Base-by-base conservation (phyloP, 2,888 invertebrate species). In the Rhopalosiphum nymphaeae region DNA sequence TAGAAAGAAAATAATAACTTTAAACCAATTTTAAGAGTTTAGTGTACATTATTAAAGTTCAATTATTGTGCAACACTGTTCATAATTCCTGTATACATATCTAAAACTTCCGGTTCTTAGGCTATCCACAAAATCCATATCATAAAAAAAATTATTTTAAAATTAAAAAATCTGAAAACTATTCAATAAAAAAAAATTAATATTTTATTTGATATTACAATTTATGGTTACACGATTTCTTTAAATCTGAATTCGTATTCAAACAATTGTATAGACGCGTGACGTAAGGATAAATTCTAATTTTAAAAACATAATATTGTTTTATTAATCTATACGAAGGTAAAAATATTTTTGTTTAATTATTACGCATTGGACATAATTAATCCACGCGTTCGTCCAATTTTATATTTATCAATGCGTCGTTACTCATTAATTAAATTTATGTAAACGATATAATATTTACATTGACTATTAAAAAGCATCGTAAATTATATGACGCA, bases 401-500 rank as follows among this genome's bases (percentile, higher is more conserved):
- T 88, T 88, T 88, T 36, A 53, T 36, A 53, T 21, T 88, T 53
- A 36, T 88, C n/a, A 89, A 36, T n/a, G 42, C 13, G 56, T 89
- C 56, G 56, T 89, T 36, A 78, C 1, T 78, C 36, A 78, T 78
- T 56, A 56, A 56, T 89, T 89, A 36, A 89, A 42, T 57, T 56
- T 89, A 56, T 56, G 36, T 89, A 89, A 57, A 89, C 57, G 26
- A 25, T 89, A 42, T 29, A 49, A n/a, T 53, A 88, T 88, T 88
- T 88, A 85, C 36, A 49, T 36, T 44, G 42, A 26, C 78, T 44
- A 85, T 85, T 85, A 42, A 53, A 56, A 42, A 21, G 44, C 91
- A 84, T 84, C 53, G 16, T 91, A 53, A 91, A 90, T 67, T 42
- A 1, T 56, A 91, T 56, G 84, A 84, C 91, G 56, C 86, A 91